These are phyloP conservation scores for Antechinus stuartii DNA, from an alignment of 2,113 vertebrate genomes.

Conservation along the genomic window DNA sequence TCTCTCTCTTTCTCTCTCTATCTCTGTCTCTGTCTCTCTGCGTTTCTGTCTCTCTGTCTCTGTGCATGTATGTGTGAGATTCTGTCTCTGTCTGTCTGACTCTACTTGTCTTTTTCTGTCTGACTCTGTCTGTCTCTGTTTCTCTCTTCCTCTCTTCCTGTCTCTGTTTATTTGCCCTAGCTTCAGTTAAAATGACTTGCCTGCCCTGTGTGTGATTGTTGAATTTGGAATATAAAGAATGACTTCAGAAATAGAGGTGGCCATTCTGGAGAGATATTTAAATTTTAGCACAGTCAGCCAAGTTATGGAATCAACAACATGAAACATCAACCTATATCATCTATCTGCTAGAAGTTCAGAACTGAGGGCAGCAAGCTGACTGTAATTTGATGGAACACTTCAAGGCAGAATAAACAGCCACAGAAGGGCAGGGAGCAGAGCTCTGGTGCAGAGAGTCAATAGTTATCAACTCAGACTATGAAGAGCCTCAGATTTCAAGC, in stretches of 20 bases:
- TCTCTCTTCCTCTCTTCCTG: too few species aligned
- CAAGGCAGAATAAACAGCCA: not conserved
- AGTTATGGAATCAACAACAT: not conserved
- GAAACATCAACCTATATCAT: not conserved
- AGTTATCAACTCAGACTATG: not conserved
- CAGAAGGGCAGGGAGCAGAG: not conserved
- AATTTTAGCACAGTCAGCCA: not conserved
- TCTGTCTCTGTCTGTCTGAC: too few species aligned
- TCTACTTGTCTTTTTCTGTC: too few species aligned
- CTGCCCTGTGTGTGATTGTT: too few species aligned
- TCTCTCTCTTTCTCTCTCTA: too few species aligned
- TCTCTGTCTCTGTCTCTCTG: too few species aligned
- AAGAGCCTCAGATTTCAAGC: not conserved
- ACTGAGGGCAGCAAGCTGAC: not conserved
- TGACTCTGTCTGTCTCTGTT: too few species aligned
- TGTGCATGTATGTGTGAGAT: too few species aligned
- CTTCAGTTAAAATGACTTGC: not conserved
- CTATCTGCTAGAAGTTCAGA: not conserved
- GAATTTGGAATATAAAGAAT: not conserved
- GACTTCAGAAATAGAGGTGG: not conserved
- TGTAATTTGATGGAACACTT: not conserved
- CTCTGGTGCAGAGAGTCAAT: not conserved
- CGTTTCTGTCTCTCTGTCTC: too few species aligned
- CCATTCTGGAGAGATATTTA: not conserved
- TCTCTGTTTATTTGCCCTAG: not conserved